phyloP scores from a whole-genome alignment of 2,888 invertebrate genomes.

The Apodemia hepburni region DNA sequence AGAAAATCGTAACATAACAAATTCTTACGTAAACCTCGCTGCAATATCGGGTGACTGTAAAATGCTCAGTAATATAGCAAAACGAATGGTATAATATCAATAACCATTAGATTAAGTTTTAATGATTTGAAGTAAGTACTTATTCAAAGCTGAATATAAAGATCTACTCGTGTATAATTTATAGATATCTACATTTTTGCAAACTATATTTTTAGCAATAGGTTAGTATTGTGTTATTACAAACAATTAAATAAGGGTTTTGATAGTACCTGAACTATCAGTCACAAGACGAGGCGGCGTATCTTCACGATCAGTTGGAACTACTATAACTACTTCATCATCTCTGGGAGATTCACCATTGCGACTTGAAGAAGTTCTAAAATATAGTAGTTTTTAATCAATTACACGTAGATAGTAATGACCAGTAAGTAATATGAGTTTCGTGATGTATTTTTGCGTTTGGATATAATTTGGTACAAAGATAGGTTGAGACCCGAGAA shows the following conservation, averaged over 20 bases:
- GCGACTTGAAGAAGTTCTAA: conserved; percentile 63
- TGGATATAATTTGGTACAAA: no score
- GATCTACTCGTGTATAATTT: conserved; percentile 1
- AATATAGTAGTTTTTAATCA: conserved; percentile 28
- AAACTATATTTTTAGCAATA: conserved; percentile 1
- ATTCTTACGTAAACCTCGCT: conserved; percentile 10
- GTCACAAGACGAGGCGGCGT: conserved; percentile 79
- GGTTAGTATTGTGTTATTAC: neutral
- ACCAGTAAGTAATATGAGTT: no score
- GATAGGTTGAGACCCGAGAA: no score
- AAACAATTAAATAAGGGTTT: conserved; percentile 16
- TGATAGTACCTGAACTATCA: conserved; percentile 81
- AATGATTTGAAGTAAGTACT: neutral
- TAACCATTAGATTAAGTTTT: neutral
- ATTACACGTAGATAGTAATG: neutral
- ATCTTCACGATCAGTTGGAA: conserved; percentile 69
- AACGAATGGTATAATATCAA: neutral
- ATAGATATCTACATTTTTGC: neutral
- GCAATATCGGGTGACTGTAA: conserved; percentile 2
- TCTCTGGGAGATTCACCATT: conserved; percentile 65
- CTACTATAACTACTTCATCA: conserved; percentile 71
- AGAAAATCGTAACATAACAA: conserved; percentile 1
- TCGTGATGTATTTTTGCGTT: no score
- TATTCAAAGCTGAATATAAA: neutral
- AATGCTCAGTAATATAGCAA: conserved; percentile 6